phyloP scores from a whole-genome alignment of 2,113 vertebrate species.

The Semnopithecus entellus region DNA sequence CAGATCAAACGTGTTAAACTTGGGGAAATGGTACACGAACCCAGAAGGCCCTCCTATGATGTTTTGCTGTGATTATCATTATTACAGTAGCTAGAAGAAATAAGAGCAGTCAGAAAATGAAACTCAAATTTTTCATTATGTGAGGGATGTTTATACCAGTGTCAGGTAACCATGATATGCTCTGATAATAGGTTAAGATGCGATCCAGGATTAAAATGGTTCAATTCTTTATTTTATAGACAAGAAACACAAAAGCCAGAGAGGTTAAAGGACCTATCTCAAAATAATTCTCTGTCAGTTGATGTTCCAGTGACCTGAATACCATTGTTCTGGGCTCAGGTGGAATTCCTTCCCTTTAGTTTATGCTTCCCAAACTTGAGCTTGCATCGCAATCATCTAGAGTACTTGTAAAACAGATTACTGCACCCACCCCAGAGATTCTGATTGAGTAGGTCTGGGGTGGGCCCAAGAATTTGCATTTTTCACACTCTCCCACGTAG shows the following conservation, averaged over 20 bases:
- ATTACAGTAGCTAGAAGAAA: neutral
- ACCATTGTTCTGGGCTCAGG: neutral
- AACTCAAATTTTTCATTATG: neutral
- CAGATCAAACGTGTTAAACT: neutral
- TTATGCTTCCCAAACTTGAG: neutral
- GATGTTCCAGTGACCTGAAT: neutral
- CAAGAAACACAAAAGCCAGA: neutral
- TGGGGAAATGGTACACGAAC: neutral
- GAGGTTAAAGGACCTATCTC: neutral
- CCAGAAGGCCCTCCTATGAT: no score
- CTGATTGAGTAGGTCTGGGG: neutral
- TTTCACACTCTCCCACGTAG: neutral
- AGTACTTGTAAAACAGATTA: neutral
- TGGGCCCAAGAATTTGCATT: neutral
- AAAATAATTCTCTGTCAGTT: neutral
- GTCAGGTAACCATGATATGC: neutral
- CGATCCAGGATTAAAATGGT: neutral
- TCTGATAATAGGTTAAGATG: neutral
- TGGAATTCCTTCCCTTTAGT: neutral
- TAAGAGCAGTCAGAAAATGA: neutral
- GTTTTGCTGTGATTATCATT: neutral
- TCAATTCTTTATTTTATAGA: neutral
- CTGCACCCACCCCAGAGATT: neutral
- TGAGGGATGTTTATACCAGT: neutral
- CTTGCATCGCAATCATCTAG: no score